Evolutionary conservation across 2,113 vertebrate species (phyloP), one percentile per base, ranked within the genome.

Genomic region (Fulica atra): DNA sequence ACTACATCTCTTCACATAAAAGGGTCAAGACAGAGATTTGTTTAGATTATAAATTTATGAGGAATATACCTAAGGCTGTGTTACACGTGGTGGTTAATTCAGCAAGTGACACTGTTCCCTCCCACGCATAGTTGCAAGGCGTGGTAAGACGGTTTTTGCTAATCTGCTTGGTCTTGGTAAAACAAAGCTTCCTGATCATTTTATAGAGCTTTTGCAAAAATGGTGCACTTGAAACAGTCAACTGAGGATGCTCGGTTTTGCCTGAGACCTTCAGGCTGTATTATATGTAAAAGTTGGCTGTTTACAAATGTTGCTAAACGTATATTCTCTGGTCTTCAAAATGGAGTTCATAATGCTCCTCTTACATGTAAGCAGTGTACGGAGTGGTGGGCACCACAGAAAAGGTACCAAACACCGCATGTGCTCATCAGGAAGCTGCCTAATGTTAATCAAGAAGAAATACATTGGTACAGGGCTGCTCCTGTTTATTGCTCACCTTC

Each of bases 221-320:
- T 29, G 6, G 6, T 12, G 5, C 84, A 14, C 24, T 86, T 73
- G 26, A 65, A 85, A 23, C 10, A 23, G 8, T 65, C 72, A 59
- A 80, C 70, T 71, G 68, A 65, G 20, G 44, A 28, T 72, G 35
- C 26, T 82, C 7, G 13, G 16, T 56, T 89, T 91, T 87, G 26
- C 10, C 29, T 81, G 65, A 84, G 61, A 29, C 11, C 15, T 42
- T 81, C 42, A 79, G 46, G 42, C 17, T 13, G 4, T 8, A 3
- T 63, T 0, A 0, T 33, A 1, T 73, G 10, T 56, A 66, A 66
- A 16, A 78, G 16, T 1, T 70, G n/a, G 12, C 13, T 73, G 2
- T 84, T 84, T 81, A 20, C n/a, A 44, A 63, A 7, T 44, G 50
- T 65, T 72, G 19, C 74, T 76, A 35, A 10, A 4, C 2, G 0